phyloP scores from a whole-genome alignment of 2,888 invertebrate species.

The Leptopilina drosophilae region DNA sequence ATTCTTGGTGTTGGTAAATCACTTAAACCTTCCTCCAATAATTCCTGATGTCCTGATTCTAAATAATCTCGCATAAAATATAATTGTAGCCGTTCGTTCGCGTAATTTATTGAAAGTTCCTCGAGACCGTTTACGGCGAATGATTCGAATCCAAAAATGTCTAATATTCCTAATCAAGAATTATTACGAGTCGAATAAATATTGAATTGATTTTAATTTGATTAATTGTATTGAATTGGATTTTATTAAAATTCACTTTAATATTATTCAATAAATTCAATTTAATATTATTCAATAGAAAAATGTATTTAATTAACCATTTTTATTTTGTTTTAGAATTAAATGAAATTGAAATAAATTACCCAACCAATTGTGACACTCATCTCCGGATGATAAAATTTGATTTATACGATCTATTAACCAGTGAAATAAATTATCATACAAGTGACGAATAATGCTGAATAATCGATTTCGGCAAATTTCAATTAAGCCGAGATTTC shows the following conservation, averaged over 20 bases:
- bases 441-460: slow-evolving; percentile 74
- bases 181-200: neutral
- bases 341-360: slow-evolving; percentile 29
- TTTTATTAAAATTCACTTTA: neutral
- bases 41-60: slow-evolving; percentile 62
- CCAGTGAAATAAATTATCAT: slow-evolving; percentile 73
- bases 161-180: slow-evolving; percentile 67
- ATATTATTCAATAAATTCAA: neutral
- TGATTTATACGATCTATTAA: slow-evolving; percentile 69
- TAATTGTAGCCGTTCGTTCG: slow-evolving; percentile 72
- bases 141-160: slow-evolving; percentile 75
- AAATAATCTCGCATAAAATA: slow-evolving; percentile 72
- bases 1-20: slow-evolving; percentile 56
- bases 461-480: slow-evolving; percentile 74
- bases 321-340: slow-evolving; percentile 1
- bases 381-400: slow-evolving; percentile 59
- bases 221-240: no score
- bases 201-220: no score
- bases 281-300: neutral
- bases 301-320: neutral
- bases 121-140: slow-evolving; percentile 70
- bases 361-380: slow-evolving; percentile 67
- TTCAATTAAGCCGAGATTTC: slow-evolving; percentile 68
- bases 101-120: slow-evolving; percentile 73
- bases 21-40: slow-evolving; percentile 67